Conservation (phyloP, 2,797 vertebrate species). For the Enteromius mattozi region DNA sequence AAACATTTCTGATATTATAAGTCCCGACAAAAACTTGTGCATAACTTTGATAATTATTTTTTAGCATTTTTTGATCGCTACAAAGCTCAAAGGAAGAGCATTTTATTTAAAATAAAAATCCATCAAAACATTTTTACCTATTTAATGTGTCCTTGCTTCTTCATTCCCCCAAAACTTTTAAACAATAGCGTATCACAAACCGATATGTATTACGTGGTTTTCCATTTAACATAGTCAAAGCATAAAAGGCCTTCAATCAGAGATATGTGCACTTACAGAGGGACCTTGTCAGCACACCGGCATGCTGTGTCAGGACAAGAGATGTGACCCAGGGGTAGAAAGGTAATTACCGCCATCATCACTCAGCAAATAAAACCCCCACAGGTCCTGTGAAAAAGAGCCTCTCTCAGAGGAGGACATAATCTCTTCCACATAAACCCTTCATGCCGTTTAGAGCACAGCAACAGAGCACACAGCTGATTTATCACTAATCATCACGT, state of each 20-base stretch:
- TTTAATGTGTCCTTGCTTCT: neutral
- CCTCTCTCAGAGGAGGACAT: constrained; percentile 54
- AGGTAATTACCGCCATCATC: constrained; percentile 63
- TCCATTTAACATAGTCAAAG: constrained; percentile 39
- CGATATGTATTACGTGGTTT: constrained; percentile 22
- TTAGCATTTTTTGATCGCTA: neutral
- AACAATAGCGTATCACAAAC: neutral
- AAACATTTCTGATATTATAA: neutral
- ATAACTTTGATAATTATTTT: neutral
- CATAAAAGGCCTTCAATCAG: constrained; percentile 39
- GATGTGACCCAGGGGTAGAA: constrained; percentile 55
- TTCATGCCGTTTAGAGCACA: constrained; percentile 47
- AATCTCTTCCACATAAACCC: constrained; percentile 48
- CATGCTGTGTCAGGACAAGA: constrained; percentile 58
- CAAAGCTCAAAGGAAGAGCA: too few species aligned
- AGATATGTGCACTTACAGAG: constrained; percentile 41
- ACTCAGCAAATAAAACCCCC: constrained; percentile 57
- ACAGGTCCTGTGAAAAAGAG: constrained; percentile 52
- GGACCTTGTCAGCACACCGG: constrained; percentile 51
- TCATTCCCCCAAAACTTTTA: neutral
- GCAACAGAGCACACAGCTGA: constrained; percentile 37
- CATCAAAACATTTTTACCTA: too few species aligned
- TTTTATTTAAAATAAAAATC: too few species aligned
- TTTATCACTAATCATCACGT: constrained; percentile 20
- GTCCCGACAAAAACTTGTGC: neutral